Evolutionary conservation across 1,140 invertebrate species (phyloP), one percentile per base, ranked within the genome.

Genomic region (Lucilia sericata): DNA sequence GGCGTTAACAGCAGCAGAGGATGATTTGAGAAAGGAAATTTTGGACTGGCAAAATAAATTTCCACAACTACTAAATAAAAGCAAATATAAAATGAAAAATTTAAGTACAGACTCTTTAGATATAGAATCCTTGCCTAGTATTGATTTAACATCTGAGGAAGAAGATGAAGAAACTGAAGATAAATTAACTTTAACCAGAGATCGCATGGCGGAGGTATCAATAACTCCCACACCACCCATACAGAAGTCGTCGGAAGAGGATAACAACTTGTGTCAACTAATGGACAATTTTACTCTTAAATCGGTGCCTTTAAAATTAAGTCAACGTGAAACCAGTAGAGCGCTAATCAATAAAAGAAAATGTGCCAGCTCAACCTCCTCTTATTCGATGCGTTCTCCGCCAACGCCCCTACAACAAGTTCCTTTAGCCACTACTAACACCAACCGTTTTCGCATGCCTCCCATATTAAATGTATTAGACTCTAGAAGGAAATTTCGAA

Each of bases 381-480:
- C 78, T 17, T 74, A 74, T 74, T 74, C 83, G 0, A 55, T 83
- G 5, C 70, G 42, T 55, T n/a, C 75, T 51, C 78, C 55, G 17
- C 75, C 34, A 5, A 49, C 76, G 60, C 83, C 83, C 9, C 19
- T 10, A 76, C 82, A 65, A 65, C 55, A 47, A 60, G 60, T 82
- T 82, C 51, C 81, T 83, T 17, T 25, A 42, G 47, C 21, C 9
- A n/a, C 65, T 21, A 74, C 55, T 12, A 42, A 14, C 8, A 83
- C 34, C 9, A 83, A 75, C 19, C 60, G 60, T 49, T 74, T 84
- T 13, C 85, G 87, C 17, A 91, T 91, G 89, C 89, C 89, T 17
- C 89, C 89, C 19, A 91, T 91, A 65, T 83, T 91, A 0, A 91
- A 91, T 74, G 88, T 91, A 5, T 55, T 90, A 25, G 89, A 90